Evolutionary conservation across 2,888 invertebrate genomes (phyloP), one percentile per base, ranked within the genome.

Genomic region (Podabrus alpinus): DNA sequence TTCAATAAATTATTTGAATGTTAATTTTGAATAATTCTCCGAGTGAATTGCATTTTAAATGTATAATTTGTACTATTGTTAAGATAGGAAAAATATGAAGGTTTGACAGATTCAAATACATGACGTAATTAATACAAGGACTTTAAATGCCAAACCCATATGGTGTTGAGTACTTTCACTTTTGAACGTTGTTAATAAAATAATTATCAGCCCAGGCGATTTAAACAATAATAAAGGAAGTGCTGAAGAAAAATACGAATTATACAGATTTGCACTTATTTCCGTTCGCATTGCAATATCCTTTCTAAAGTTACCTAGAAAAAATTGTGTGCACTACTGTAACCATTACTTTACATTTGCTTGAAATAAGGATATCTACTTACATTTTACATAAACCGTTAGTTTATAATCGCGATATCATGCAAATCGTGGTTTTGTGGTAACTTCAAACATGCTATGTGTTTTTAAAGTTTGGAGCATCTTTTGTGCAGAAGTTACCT

Each of bases 91-190:
- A 64, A 64, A 17, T 61, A 61, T 64, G 62, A 64, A 64, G 19
- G 45, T 45, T 45, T 45, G 62, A 64, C 62, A 64, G 62, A 64
- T 64, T 64, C 21, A 64, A 21, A 64, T 21, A 64, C 17, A 64
- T 64, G 62, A 64, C 62, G 62, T 64, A 64, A 64, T 64, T 17
- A 21, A 64, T 64, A 64, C 62, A 64, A 64, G 62, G 62, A 64
- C 62, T 64, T 71, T 71, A 71, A 71, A 71, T 66, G 71, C 71
- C 71, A 59, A 66, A 67, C 71, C 71, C 60, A 71, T 13, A 59
- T 13, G 45, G 45, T 60, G 60, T 71, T 71, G 3, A 59, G 67
- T 67, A 71, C 71, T 71, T 71, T 71, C 71, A 71, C 71, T 71
- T 71, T 60, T 71, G 21, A n/a, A 19, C 45, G 45, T 45, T 45